Conservation (phyloP, 2,113 vertebrate species). For the Calidris pygmaea region DNA sequence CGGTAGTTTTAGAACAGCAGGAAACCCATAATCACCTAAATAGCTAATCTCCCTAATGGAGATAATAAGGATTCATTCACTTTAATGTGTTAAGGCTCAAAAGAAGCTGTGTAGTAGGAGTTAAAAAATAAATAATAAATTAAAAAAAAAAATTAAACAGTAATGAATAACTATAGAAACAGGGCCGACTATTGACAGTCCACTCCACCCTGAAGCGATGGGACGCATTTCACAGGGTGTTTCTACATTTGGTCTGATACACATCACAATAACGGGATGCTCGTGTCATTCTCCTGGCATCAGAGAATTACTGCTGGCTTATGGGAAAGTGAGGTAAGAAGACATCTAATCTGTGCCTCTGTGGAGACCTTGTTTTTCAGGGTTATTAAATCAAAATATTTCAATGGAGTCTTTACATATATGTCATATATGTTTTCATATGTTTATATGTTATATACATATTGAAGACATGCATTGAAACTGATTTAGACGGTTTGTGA, state of each 20-base stretch:
- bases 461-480: not conserved
- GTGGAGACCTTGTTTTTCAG: not conserved
- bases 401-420: not conserved
- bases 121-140: not conserved
- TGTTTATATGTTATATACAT: not conserved
- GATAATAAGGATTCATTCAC: not conserved
- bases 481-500: not conserved
- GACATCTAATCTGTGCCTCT: not conserved
- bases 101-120: not conserved
- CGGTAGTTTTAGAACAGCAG: slow-evolving; percentile 17
- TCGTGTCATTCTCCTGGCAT: not conserved
- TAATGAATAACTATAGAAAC: not conserved
- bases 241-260: not conserved
- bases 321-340: not conserved
- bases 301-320: not conserved
- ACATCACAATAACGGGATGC: not conserved
- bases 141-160: not conserved
- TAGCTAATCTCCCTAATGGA: not conserved
- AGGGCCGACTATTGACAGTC: not conserved
- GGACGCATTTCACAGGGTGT: not conserved
- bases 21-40: slow-evolving; percentile 25
- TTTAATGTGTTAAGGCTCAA: not conserved
- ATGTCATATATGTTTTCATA: not conserved
- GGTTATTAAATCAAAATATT: not conserved
- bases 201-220: not conserved